phyloP scores from a whole-genome alignment of 2,797 vertebrate genomes.

The Dendrocincla fuliginosa region DNA sequence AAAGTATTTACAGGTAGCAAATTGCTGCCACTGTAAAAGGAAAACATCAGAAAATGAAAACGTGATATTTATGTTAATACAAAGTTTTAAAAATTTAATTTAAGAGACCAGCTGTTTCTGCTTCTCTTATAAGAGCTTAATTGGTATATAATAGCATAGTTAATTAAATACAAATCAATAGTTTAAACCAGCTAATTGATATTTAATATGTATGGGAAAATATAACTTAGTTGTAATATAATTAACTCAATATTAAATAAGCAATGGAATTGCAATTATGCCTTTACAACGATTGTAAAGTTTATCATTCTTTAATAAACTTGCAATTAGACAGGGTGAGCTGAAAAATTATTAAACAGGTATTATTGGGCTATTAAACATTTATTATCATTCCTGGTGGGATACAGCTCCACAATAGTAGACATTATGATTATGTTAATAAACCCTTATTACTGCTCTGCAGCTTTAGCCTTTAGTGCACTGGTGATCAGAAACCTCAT shows the following conservation, averaged over 20 bases:
- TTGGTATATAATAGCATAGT: slow-evolving; percentile 80
- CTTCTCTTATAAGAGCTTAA: slow-evolving; percentile 78
- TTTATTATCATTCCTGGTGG: slow-evolving; percentile 72
- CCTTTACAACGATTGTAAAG: slow-evolving; percentile 74
- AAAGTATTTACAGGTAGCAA: background rate
- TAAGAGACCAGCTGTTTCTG: slow-evolving; percentile 74
- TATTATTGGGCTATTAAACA: slow-evolving; percentile 76
- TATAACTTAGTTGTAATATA: slow-evolving; percentile 73
- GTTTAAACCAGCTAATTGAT: slow-evolving; percentile 81
- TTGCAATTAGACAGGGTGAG: slow-evolving; percentile 72
- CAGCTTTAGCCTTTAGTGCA: background rate
- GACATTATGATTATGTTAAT: slow-evolving; percentile 20
- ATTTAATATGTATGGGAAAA: slow-evolving; percentile 79
- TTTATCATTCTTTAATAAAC: slow-evolving; percentile 80
- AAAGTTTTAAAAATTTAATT: slow-evolving; percentile 69
- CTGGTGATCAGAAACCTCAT: background rate
- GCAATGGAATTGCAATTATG: slow-evolving; percentile 75
- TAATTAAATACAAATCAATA: slow-evolving; percentile 85
- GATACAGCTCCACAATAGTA: slow-evolving; percentile 21
- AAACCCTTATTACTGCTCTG: slow-evolving; percentile 46
- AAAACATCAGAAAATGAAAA: slow-evolving; percentile 1
- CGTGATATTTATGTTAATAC: slow-evolving; percentile 52
- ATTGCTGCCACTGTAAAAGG: background rate
- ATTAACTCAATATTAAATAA: slow-evolving; percentile 79
- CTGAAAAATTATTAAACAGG: slow-evolving; percentile 76